Evolutionary conservation across 2,113 vertebrate genomes (phyloP).

Genomic region (Spermophilus dauricus): DNA sequence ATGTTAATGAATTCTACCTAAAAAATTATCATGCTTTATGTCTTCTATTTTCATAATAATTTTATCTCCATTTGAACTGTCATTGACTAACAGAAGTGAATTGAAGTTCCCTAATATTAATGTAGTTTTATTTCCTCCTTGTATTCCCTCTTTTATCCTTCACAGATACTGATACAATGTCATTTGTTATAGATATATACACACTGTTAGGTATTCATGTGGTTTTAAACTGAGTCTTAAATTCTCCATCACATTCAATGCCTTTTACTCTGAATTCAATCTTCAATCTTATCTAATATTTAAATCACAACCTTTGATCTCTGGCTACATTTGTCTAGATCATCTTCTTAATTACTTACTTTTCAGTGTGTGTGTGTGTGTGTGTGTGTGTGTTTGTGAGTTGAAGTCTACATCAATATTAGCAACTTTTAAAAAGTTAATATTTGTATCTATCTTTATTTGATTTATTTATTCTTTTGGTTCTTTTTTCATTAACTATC

Average conservation of each 20-base stretch:
- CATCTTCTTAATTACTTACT: neutral
- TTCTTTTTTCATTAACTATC: neutral
- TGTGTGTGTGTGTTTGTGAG: neutral
- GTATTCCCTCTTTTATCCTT: neutral
- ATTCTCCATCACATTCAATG: neutral
- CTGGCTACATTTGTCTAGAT: neutral
- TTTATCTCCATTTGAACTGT: slow-evolving; percentile 9
- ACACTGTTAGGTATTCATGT: neutral
- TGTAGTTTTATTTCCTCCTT: neutral
- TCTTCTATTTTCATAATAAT: neutral
- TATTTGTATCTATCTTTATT: neutral
- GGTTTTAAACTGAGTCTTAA: neutral
- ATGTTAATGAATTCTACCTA: neutral
- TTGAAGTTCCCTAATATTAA: neutral
- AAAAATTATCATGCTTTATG: neutral
- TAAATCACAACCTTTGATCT: neutral
- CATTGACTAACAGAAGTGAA: neutral
- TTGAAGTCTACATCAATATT: neutral
- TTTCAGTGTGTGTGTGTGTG: neutral
- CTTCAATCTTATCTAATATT: neutral
- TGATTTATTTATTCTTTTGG: neutral
- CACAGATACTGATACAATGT: neutral
- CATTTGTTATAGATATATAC: neutral
- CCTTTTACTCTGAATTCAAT: neutral
- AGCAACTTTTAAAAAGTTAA: slow-evolving; percentile 16